These are phyloP conservation scores for Synanthedon myopaeformis DNA, from an alignment of 2,888 invertebrate genomes.

Conservation along the genomic window DNA sequence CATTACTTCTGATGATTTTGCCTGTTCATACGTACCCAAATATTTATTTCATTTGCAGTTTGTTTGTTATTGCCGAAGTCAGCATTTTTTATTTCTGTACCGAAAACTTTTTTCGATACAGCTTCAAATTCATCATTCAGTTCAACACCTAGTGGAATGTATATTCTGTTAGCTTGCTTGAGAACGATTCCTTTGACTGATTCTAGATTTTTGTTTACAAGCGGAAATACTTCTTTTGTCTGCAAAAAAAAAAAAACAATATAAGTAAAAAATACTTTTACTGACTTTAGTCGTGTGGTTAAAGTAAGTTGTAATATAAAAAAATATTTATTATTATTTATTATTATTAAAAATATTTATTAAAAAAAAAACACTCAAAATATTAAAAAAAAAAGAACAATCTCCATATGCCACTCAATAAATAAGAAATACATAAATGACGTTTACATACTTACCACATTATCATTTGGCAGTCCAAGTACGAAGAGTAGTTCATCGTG, in stretches of 20 bases:
- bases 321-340: too few species aligned
- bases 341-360: too few species aligned
- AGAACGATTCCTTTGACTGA: conserved; percentile 62
- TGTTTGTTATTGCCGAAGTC: conserved; percentile 65
- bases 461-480: conserved; percentile 33
- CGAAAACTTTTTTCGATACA: conserved; percentile 68
- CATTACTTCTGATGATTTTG: too few species aligned
- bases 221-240: conserved; percentile 35
- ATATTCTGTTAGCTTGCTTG: conserved; percentile 78
- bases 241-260: conserved; percentile 10
- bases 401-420: background rate
- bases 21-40: conserved; percentile 67
- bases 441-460: background rate
- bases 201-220: conserved; percentile 20
- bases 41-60: conserved; percentile 75
- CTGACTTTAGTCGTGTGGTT: too few species aligned
- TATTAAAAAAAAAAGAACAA: too few species aligned
- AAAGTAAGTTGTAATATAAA: too few species aligned
- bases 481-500: conserved; percentile 40
- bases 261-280: background rate
- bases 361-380: too few species aligned
- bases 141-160: conserved; percentile 54
- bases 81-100: conserved; percentile 71
- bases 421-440: background rate
- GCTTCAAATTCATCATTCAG: conserved; percentile 68